Conservation (phyloP, 2,113 vertebrate genomes). For the Platichthys flesus region DNA sequence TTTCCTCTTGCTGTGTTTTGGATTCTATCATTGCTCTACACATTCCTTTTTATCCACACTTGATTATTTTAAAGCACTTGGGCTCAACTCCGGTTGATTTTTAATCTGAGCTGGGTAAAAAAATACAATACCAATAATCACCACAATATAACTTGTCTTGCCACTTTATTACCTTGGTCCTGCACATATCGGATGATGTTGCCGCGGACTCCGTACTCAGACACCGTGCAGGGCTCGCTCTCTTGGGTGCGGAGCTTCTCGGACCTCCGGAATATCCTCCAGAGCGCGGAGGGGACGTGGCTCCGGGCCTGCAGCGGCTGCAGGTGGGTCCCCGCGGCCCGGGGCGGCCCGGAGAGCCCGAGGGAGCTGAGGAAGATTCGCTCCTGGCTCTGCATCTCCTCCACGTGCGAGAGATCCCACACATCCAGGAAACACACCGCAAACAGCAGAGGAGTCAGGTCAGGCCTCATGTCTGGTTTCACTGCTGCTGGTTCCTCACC, state of each 20-base stretch:
- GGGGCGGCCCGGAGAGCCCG: slow-evolving; percentile 80
- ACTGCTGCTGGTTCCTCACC: neutral
- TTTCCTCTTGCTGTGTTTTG: no score
- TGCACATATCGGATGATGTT: slow-evolving; percentile 89
- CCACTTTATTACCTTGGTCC: slow-evolving; percentile 84
- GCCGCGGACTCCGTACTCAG: slow-evolving; percentile 89
- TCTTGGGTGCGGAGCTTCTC: slow-evolving; percentile 19
- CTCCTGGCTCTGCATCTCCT: slow-evolving; percentile 72
- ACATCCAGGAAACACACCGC: slow-evolving; percentile 17
- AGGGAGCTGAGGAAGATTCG: slow-evolving; percentile 78
- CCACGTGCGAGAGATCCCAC: neutral
- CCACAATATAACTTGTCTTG: no score
- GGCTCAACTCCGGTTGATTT: no score
- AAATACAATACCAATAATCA: no score
- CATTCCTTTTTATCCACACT: no score
- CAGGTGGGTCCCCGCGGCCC: slow-evolving; percentile 31
- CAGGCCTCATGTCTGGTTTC: slow-evolving; percentile 6
- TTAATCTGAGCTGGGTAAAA: no score
- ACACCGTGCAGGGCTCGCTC: slow-evolving; percentile 83
- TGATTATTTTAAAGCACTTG: no score
- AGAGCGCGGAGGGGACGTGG: slow-evolving; percentile 85
- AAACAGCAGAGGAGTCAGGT: neutral
- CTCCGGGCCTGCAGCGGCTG: slow-evolving; percentile 2
- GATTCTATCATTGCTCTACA: no score
- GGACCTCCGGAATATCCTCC: slow-evolving; percentile 86